phyloP scores from a whole-genome alignment of 2,113 vertebrate genomes.

The Trogon melanurus region DNA sequence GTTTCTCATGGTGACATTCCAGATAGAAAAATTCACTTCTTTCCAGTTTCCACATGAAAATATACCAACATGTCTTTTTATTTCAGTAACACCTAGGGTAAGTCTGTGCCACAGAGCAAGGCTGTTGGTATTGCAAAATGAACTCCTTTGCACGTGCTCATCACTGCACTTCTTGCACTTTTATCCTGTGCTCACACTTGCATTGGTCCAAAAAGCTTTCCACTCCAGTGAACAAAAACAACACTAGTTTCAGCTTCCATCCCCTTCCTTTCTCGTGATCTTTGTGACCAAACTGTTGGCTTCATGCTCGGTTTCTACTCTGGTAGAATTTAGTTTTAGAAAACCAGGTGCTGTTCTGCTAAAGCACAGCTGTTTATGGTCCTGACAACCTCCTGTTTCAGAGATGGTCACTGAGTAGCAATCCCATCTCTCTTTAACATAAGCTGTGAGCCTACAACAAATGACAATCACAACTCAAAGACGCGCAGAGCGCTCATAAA shows the following conservation, averaged over 20 bases:
- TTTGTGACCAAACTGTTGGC: background rate
- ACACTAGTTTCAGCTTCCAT: background rate
- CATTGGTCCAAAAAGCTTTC: background rate
- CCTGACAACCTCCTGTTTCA: background rate
- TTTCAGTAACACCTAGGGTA: background rate
- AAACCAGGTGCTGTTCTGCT: background rate
- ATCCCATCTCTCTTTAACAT: background rate
- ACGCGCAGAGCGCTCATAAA: background rate
- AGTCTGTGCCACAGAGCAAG: background rate
- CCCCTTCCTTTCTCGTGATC: background rate
- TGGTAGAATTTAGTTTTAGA: background rate
- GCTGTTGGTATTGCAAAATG: background rate
- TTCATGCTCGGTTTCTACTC: background rate
- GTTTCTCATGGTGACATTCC: background rate
- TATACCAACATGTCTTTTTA: background rate
- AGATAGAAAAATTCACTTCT: background rate
- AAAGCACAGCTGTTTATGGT: fast-evolving
- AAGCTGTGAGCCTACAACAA: background rate
- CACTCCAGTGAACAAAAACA: background rate
- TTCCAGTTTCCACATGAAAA: background rate
- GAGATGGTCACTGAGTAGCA: background rate
- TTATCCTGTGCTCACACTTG: background rate
- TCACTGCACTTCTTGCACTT: background rate
- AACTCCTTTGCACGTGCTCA: background rate
- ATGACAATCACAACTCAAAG: background rate